phyloP scores from a whole-genome alignment of 2,888 invertebrate genomes.

The Synergus umbraculus region DNA sequence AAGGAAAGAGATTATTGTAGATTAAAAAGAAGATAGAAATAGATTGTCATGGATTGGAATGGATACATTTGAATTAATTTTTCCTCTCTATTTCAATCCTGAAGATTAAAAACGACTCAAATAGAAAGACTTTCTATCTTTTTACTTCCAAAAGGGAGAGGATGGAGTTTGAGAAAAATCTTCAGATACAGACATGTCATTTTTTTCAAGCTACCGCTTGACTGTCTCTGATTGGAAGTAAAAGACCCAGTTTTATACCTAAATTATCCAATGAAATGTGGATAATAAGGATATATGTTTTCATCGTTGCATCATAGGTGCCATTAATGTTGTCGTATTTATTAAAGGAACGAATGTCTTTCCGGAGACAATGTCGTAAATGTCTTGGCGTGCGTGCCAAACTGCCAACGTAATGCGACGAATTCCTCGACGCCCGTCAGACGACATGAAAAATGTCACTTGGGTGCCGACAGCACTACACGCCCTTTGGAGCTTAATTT shows the following conservation, averaged over 20 bases:
- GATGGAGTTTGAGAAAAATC: too few species aligned
- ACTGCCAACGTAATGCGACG: conserved; percentile 1
- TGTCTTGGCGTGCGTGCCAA: conserved; percentile 33
- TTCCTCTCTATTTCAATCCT: too few species aligned
- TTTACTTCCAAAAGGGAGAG: too few species aligned
- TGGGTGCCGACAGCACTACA: conserved; percentile 41
- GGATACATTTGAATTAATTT: too few species aligned
- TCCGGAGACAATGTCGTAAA: conserved; percentile 1
- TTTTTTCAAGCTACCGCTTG: too few species aligned
- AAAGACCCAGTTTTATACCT: neutral
- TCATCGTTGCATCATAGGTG: neutral
- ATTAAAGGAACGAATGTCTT: neutral
- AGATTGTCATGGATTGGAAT: too few species aligned
- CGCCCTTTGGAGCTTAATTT: conserved; percentile 43
- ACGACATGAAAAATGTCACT: conserved; percentile 45
- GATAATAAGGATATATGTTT: neutral
- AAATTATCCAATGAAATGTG: neutral
- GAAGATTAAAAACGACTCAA: too few species aligned
- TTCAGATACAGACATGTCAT: too few species aligned
- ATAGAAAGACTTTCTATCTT: too few species aligned
- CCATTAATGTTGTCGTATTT: neutral
- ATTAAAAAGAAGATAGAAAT: too few species aligned
- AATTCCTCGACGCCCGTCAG: conserved; percentile 41
- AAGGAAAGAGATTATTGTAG: too few species aligned
- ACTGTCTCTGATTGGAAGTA: neutral